phyloP scores from a whole-genome alignment of 2,888 invertebrate genomes.

The Erebia ligea region DNA sequence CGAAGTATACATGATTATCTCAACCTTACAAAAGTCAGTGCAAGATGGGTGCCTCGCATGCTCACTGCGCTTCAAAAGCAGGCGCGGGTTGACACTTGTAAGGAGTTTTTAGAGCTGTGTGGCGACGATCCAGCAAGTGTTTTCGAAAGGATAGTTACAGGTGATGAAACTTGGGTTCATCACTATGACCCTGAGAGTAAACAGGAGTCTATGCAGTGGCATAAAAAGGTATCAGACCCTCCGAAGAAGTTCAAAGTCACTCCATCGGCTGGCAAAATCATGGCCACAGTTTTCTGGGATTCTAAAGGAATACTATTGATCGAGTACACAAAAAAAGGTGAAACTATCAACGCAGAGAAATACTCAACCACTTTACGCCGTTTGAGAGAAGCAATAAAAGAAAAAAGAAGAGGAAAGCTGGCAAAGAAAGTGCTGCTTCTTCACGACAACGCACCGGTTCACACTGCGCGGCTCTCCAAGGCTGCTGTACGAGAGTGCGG shows the following conservation, averaged over 20 bases:
- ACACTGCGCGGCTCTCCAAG: constrained; percentile 21
- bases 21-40: too few species aligned
- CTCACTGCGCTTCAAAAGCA: too few species aligned
- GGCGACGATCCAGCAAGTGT: constrained; percentile 18
- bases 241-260: constrained; percentile 27
- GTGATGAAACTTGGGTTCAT: constrained; percentile 20
- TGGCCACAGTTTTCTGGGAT: constrained; percentile 28
- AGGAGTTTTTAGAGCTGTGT: not conserved
- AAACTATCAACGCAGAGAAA: constrained; percentile 9
- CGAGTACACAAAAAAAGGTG: constrained; percentile 20
- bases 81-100: too few species aligned
- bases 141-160: constrained; percentile 10
- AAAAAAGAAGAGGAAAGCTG: constrained; percentile 18
- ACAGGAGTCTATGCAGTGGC: constrained; percentile 16
- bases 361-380: not conserved
- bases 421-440: constrained; percentile 18
- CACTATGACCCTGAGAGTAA: constrained; percentile 23
- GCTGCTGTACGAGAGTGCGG: constrained; percentile 5
- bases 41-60: too few species aligned
- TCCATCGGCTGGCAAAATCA: constrained; percentile 20
- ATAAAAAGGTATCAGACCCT: constrained; percentile 15
- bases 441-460: constrained; percentile 30
- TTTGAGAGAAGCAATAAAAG: constrained; percentile 9
- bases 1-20: too few species aligned
- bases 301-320: constrained; percentile 32